A percentile compares a stretch with the other conserved stretches of the same genome.
Evolutionary conservation across 2,797 vertebrate genomes (phyloP).

Genomic region (Poecilia wingei): DNA sequence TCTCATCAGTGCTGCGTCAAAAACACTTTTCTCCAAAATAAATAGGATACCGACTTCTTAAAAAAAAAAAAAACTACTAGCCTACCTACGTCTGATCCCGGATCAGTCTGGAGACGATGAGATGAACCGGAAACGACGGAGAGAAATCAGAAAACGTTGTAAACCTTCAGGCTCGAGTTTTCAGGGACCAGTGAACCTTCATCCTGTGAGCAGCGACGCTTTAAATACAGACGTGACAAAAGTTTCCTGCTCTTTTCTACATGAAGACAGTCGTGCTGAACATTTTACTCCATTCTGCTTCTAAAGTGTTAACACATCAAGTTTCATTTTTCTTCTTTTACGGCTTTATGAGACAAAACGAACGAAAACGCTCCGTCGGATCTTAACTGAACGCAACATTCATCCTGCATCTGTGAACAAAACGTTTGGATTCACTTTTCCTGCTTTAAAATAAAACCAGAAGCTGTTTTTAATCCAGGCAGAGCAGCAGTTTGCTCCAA

Average conservation of each 20-base stretch:
- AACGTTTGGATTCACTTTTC: neutral
- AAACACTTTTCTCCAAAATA: constrained; percentile 56
- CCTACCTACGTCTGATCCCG: constrained; percentile 40
- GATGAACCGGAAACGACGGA: constrained; percentile 12
- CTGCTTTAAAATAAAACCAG: neutral
- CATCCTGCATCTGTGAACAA: neutral
- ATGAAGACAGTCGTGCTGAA: constrained; percentile 11
- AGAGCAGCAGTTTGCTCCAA: neutral
- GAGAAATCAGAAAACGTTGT: neutral
- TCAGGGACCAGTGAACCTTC: neutral
- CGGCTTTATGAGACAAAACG: constrained; percentile 3
- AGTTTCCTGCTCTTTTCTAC: constrained; percentile 11
- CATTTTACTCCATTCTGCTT: constrained; percentile 32
- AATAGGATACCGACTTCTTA: constrained; percentile 56
- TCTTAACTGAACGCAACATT: neutral
- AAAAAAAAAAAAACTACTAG: constrained; percentile 19
- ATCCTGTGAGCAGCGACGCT: neutral
- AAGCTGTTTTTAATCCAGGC: neutral
- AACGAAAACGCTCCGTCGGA: neutral
- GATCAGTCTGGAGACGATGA: constrained; percentile 14
- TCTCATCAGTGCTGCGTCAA: constrained; percentile 46
- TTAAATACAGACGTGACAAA: neutral
- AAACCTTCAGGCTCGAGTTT: neutral
- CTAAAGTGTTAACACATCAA: neutral
- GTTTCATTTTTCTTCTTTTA: constrained; percentile 11